phyloP scores from a whole-genome alignment of 2,113 vertebrate genomes.

The Myotis davidii region DNA sequence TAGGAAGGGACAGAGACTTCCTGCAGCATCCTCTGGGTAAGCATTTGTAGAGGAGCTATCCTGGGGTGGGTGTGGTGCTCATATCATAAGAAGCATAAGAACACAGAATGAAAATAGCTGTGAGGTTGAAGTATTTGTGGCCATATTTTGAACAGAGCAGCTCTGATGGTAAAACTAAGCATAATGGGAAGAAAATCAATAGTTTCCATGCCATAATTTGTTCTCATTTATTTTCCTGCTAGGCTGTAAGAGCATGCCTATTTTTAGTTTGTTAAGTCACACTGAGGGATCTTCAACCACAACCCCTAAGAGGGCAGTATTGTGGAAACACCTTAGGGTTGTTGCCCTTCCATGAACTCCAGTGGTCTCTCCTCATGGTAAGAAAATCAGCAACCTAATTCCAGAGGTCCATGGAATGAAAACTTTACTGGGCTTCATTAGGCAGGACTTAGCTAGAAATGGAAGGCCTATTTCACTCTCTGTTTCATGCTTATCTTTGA shows the following conservation, averaged over 20 bases:
- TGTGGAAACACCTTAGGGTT: background rate
- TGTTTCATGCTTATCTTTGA: background rate
- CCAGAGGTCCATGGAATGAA: background rate
- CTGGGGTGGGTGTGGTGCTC: background rate
- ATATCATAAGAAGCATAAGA: background rate
- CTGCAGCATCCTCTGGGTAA: background rate
- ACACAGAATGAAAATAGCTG: background rate
- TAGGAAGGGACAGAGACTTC: background rate
- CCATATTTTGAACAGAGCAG: constrained; percentile 17
- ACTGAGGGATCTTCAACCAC: background rate
- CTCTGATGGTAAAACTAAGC: background rate
- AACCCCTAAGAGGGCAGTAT: background rate
- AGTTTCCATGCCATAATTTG: background rate
- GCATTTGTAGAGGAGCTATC: background rate
- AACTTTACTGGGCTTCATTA: background rate
- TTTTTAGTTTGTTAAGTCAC: background rate
- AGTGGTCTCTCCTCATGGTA: background rate
- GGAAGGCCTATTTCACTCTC: background rate
- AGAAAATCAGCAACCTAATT: background rate
- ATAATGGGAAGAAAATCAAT: constrained; percentile 34
- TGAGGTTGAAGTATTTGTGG: background rate
- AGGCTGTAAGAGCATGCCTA: background rate
- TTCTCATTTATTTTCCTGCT: constrained; percentile 18
- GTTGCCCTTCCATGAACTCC: background rate
- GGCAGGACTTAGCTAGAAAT: background rate